Evolutionary conservation across 1,140 invertebrate genomes (phyloP), one percentile per base, ranked within the genome.

Genomic region (Drosophila murphyi): DNA sequence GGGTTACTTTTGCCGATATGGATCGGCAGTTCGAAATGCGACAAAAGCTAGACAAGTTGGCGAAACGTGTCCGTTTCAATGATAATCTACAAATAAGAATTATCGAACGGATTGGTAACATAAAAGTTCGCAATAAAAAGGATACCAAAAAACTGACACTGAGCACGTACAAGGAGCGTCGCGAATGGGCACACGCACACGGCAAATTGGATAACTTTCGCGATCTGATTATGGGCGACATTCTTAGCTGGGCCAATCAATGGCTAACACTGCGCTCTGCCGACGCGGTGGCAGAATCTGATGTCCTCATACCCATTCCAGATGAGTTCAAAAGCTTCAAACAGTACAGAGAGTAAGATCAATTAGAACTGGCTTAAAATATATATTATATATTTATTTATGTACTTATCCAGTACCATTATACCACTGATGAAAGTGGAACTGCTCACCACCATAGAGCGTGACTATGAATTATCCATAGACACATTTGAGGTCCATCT

Each of bases 371-470:
- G 4, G 5, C 5, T 39, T 31, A 41, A 34, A 28, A 7, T 3
- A 35, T 10, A 37, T 6, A 20, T 10, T 55, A 2, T 1, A 3
- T 7, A 48, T 5, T 8, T 3, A 12, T 35, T 2, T 59, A 28
- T 29, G 28, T 52, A 37, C 12, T 4, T n/a, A 7, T 51, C 4
- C 32, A 92, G 91, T 2, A 91, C 61, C 2, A 48, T 92, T 41
- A 57, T 86, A 10, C 86, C 91, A 0, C 52, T 92, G 0, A 91
- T 92, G 73, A 91, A 88, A 60, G 48, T 92, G 3, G 91, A 92
- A 34, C 55, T 91, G 7, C 39, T 92, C 2, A 68, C 79, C 12
- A 73, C 69, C 29, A 74, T 92, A 4, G 83, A 92, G 12, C 74
- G 75, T 8, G 73, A 79, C 34, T 86, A 82, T 48, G 71, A 77